Conservation (phyloP, 1,140 invertebrate genomes). For the Atopsyche davidsoni region DNA sequence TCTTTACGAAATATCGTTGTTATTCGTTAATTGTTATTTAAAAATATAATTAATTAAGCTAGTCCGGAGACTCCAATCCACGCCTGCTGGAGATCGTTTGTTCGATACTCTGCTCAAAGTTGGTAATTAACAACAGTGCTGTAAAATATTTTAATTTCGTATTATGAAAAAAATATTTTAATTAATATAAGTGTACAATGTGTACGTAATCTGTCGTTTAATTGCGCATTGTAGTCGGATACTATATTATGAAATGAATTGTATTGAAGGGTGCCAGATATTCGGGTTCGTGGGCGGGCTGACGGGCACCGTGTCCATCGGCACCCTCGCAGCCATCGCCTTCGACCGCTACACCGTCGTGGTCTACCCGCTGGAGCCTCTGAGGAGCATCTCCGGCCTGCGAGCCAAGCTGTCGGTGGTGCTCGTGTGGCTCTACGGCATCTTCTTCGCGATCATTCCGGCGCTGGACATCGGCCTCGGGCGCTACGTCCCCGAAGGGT, state of each 20-base stretch:
- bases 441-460: slow-evolving; percentile 60
- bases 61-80: too few species aligned
- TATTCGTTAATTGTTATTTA: too few species aligned
- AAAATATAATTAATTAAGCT: too few species aligned
- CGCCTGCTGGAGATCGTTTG: too few species aligned
- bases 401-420: slow-evolving; percentile 57
- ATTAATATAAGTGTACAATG: too few species aligned
- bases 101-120: too few species aligned
- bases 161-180: background rate
- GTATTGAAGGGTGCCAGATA: slow-evolving; percentile 57
- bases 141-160: too few species aligned
- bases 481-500: slow-evolving; percentile 71
- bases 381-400: slow-evolving; percentile 52
- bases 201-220: too few species aligned
- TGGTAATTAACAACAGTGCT: too few species aligned
- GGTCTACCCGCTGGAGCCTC: slow-evolving; percentile 61
- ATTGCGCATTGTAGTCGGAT: too few species aligned
- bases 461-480: slow-evolving; percentile 61
- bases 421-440: slow-evolving; percentile 66
- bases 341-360: slow-evolving; percentile 67
- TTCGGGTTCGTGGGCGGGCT: slow-evolving; percentile 69
- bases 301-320: slow-evolving; percentile 65
- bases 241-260: slow-evolving; percentile 18
- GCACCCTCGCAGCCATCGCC: slow-evolving; percentile 62
- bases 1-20: too few species aligned